A percentile compares a stretch with the other conserved stretches of the same genome.
These are phyloP conservation scores for Drosophila nigricruria DNA, from an alignment of 2,888 invertebrate species.

Conservation along the genomic window DNA sequence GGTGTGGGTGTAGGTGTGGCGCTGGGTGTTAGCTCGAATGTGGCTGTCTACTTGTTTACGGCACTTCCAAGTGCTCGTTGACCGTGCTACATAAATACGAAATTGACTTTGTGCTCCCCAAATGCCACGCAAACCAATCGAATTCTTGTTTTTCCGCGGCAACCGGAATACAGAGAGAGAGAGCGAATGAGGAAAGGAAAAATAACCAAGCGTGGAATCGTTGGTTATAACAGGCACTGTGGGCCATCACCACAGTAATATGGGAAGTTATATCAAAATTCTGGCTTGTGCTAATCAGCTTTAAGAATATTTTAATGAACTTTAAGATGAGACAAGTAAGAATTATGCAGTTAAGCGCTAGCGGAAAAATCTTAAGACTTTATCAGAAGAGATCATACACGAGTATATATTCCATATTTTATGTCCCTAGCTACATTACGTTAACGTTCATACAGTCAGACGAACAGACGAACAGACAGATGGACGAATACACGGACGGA, in stretches of 20 bases:
- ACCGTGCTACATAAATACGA: constrained; percentile 75
- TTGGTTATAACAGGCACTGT: constrained; percentile 19
- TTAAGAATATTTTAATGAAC: too few species aligned
- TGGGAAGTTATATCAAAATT: too few species aligned
- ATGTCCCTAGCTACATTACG: too few species aligned
- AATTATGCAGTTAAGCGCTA: too few species aligned
- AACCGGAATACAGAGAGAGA: background rate
- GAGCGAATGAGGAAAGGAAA: background rate
- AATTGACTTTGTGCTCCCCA: constrained; percentile 71
- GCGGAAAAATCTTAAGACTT: too few species aligned
- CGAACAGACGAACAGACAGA: too few species aligned
- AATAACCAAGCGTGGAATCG: constrained; percentile 19
- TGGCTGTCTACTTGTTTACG: constrained; percentile 68
- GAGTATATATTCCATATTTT: too few species aligned
- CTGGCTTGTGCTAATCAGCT: background rate
- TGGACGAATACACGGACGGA: too few species aligned
- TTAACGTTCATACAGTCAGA: too few species aligned
- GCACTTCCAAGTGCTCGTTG: constrained; percentile 62
- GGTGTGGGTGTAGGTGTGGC: background rate
- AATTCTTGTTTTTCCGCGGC: constrained; percentile 44
- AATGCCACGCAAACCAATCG: constrained; percentile 62
- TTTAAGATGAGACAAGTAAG: too few species aligned
- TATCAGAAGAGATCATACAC: too few species aligned
- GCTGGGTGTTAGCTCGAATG: constrained; percentile 28
- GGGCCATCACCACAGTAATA: background rate